Evolutionary conservation across 64 coral and sea anemone species (phyloP), one percentile per base, ranked within the genome.

Genomic region (Montipora efflorescens): DNA sequence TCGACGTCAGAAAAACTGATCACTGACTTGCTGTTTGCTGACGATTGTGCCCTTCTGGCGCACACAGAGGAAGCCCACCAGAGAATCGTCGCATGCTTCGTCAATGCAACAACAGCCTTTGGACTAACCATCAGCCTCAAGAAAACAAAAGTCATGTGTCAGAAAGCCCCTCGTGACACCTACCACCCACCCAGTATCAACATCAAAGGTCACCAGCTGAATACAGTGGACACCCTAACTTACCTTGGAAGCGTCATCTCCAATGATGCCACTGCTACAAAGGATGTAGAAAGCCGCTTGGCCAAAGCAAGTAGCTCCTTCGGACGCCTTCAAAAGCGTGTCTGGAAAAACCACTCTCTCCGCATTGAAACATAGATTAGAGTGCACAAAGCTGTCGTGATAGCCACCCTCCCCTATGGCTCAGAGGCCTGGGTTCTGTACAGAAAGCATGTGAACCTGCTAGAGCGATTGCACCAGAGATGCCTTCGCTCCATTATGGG

Each of bases 391-490:
- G 36, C 36, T 36, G 36, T 36, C 46, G 15, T 77, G 4, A 59
- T 12, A 0, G 61, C 49, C 69, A 59, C 48, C 19, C 66, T 73
- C 4, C 43, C 52, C 19, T 87, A 73, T 14, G 61, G 62, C 6
- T 20, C 84, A 18, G 84, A 87, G 49, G 74, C 84, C 13, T 87
- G 84, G 84, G 28, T 47, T 4, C 23, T 69, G 3, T 47, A 74
- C 67, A 36, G 62, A 9, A 25, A 18, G 61, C 64, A 87, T 45
- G 44, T 74, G 23, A 36, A 74, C 4, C 67, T 12, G 74, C 73
- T 89, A 0, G 66, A 92, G 25, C 3, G 67, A 14, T 92, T 92
- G n/a, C 62, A 92, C 22, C 69, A 92, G 48, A 83, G 59, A 36
- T 92, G 67, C 90, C 46, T 92, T 2, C 10, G 79, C 0, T 36